These are phyloP conservation scores for Drosophila ezoana DNA, from an alignment of 2,888 invertebrate species.

Conservation along the genomic window DNA sequence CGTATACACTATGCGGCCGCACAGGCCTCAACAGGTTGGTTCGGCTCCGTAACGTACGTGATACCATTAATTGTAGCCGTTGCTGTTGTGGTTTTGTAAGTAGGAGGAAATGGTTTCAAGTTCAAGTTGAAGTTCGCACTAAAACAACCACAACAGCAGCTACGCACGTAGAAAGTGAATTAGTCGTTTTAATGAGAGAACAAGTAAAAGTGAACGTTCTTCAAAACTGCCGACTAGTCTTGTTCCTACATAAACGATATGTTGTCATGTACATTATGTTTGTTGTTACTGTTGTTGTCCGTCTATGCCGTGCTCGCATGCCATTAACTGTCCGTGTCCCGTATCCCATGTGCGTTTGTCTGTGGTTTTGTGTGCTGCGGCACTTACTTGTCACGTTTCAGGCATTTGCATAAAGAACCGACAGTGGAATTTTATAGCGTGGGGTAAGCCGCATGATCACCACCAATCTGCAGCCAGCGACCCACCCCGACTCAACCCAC, in stretches of 20 bases:
- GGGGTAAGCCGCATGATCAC: conserved; percentile 54
- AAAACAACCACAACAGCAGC: conserved; percentile 15
- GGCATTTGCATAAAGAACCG: conserved; percentile 66
- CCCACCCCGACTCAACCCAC: conserved; percentile 11
- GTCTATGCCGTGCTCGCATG: conserved; percentile 52
- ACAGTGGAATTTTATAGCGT: conserved; percentile 64
- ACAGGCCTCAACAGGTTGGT: conserved; percentile 58
- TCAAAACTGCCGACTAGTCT: conserved; percentile 20
- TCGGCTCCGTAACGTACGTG: conserved; percentile 44
- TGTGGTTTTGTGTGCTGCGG: conserved; percentile 46
- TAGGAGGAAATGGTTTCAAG: conserved; percentile 69
- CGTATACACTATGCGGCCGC: conserved; percentile 51
- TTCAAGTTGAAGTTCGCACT: conserved; percentile 70
- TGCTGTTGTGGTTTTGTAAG: conserved; percentile 13
- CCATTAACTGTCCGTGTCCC: conserved; percentile 50
- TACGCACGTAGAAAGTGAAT: conserved; percentile 53
- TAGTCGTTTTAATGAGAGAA: conserved; percentile 30
- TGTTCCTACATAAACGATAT: conserved; percentile 33
- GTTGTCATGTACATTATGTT: conserved; percentile 20
- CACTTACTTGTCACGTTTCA: conserved; percentile 71
- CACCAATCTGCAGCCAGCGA: conserved; percentile 15
- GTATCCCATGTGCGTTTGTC: conserved; percentile 22
- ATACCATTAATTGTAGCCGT: conserved; percentile 28
- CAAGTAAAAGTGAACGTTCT: conserved; percentile 54
- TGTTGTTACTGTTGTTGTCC: conserved; percentile 27